These are phyloP conservation scores for Parazoanthus atlanticus DNA, from an alignment of 92 coral and sea anemone species.

Conservation along the genomic window DNA sequence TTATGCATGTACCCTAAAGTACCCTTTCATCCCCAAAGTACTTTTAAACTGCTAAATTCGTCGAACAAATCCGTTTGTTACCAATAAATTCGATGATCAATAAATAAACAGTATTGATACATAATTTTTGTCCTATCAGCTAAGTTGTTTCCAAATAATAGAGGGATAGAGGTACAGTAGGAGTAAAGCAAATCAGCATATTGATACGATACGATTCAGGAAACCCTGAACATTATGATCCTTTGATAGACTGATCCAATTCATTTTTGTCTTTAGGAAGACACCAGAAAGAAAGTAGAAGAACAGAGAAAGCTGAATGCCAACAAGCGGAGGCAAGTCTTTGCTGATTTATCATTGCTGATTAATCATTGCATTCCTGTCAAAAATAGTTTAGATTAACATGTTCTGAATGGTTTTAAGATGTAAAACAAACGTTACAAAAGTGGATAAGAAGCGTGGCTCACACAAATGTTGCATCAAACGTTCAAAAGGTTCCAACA, in stretches of 20 bases:
- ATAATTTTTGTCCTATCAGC: no score
- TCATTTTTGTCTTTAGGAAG: constrained; percentile 5
- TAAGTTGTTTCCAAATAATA: no score
- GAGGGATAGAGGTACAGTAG: no score
- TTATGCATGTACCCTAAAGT: no score
- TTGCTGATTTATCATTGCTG: not conserved
- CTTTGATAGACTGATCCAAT: not conserved
- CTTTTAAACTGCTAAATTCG: no score
- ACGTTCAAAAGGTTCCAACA: not conserved
- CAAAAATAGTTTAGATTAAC: not conserved
- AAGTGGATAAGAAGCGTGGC: not conserved
- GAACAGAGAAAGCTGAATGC: constrained; percentile 85
- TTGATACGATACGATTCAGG: not conserved
- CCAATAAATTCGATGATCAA: no score
- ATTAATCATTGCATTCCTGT: not conserved
- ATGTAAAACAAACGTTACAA: no score
- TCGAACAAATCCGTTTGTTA: no score
- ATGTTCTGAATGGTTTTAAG: not conserved
- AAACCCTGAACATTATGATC: no score
- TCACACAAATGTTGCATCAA: not conserved
- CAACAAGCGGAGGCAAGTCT: constrained; percentile 75
- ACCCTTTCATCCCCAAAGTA: no score
- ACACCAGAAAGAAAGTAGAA: constrained; percentile 86
- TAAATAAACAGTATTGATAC: no score
- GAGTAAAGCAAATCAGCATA: no score